Evolutionary conservation across 2,113 vertebrate genomes (phyloP).

Genomic region (Falcunculus frontatus): DNA sequence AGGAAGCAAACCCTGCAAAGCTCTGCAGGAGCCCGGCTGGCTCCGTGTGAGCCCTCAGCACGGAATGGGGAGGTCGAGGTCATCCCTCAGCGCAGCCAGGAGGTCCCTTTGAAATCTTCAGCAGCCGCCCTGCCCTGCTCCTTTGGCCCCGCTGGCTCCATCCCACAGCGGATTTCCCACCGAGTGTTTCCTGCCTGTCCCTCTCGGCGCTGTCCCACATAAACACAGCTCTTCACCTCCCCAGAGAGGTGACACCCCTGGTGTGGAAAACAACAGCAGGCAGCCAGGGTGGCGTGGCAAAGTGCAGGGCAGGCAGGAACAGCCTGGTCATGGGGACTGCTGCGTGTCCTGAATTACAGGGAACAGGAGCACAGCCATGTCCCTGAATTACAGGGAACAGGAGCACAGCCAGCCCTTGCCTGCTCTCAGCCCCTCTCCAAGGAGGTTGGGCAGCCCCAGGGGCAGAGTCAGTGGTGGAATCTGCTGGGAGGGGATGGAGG

Average conservation of each 20-base stretch:
- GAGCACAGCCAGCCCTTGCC: background rate
- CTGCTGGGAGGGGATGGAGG: background rate
- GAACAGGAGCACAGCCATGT: too few relatives aligned
- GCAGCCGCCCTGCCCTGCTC: background rate
- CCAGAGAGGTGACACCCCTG: background rate
- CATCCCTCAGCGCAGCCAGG: background rate
- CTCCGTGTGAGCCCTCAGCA: accelerated
- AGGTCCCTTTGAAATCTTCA: background rate
- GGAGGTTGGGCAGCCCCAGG: accelerated
- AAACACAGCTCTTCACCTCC: accelerated
- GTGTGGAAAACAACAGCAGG: accelerated
- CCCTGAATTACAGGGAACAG: background rate
- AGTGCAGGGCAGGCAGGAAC: background rate
- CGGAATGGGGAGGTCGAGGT: background rate
- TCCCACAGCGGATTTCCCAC: background rate
- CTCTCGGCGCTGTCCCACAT: accelerated
- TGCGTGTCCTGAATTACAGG: background rate
- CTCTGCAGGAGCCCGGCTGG: background rate
- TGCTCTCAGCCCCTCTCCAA: background rate
- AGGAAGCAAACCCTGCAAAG: background rate
- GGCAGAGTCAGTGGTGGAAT: background rate
- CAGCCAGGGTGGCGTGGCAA: too few relatives aligned
- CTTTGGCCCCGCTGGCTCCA: background rate
- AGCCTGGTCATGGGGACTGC: background rate
- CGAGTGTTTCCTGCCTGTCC: background rate